Conservation (phyloP, 2,113 vertebrate species). For the Romanogobio albipinnatus region DNA sequence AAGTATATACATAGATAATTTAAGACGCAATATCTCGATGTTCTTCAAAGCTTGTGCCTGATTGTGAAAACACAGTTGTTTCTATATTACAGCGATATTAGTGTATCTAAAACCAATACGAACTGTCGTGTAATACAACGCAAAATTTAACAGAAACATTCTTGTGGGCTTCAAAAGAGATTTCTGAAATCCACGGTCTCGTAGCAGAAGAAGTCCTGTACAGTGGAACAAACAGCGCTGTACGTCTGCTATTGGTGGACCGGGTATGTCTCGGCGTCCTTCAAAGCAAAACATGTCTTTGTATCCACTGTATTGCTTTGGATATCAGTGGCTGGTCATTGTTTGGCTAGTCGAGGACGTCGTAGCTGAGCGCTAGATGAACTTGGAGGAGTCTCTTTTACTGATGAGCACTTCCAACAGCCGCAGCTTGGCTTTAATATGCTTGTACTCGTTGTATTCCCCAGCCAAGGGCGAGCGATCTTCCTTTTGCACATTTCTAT, state of each 20-base stretch:
- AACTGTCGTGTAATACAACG: not conserved
- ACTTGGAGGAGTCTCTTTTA: constrained; percentile 85
- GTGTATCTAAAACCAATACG: not conserved
- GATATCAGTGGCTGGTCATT: constrained; percentile 40
- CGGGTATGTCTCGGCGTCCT: not conserved
- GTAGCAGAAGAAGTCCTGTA: not conserved
- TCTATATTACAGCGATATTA: constrained; percentile 31
- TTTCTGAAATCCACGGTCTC: not conserved
- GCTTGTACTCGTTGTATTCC: constrained; percentile 96
- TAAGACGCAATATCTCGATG: constrained; percentile 56
- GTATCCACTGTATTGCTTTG: constrained; percentile 39
- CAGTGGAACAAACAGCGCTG: constrained; percentile 16
- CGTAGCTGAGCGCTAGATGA: constrained; percentile 62
- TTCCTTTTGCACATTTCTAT: constrained; percentile 93
- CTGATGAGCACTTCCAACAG: constrained; percentile 96
- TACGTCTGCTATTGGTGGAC: constrained; percentile 32
- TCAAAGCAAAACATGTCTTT: constrained; percentile 30
- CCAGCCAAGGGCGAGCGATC: constrained; percentile 90
- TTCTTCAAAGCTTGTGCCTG: constrained; percentile 37
- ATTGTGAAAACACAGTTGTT: constrained; percentile 9
- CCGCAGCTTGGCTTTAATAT: constrained; percentile 93
- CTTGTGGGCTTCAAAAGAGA: constrained; percentile 4
- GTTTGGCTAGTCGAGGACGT: constrained; percentile 14
- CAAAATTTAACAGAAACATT: not conserved
- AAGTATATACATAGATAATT: constrained; percentile 44